A percentile compares a stretch with the other conserved stretches of the same genome.
Evolutionary conservation across 2,797 vertebrate species (phyloP).

Genomic region (Sternarchorhynchus goeldii): DNA sequence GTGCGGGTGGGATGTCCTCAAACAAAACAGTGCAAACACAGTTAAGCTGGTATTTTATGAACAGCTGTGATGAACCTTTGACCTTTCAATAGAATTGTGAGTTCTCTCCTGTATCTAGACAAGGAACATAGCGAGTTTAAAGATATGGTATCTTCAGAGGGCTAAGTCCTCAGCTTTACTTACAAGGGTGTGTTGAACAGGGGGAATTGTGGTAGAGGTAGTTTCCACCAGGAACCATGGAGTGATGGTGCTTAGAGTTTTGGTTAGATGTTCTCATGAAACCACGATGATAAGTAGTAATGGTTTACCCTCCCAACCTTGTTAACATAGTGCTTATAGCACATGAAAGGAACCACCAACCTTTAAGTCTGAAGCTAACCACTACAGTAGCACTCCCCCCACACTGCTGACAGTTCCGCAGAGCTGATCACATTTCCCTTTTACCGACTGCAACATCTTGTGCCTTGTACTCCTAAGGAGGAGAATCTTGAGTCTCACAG

Average conservation of each 20-base stretch:
- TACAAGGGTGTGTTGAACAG: not conserved
- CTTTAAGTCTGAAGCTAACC: constrained; percentile 38
- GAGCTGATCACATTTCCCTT: constrained; percentile 41
- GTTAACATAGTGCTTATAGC: not conserved
- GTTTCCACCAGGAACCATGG: not conserved
- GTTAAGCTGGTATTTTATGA: not conserved
- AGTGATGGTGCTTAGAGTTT: too few relatives aligned
- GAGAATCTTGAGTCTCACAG: constrained; percentile 9
- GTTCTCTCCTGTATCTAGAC: too few relatives aligned
- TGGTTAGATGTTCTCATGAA: too few relatives aligned
- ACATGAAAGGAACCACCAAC: constrained; percentile 38
- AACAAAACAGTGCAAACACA: constrained; percentile 57
- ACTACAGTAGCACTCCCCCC: constrained; percentile 20
- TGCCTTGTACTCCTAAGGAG: constrained; percentile 7
- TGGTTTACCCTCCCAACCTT: not conserved
- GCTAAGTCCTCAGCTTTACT: not conserved
- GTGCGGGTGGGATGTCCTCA: constrained; percentile 66
- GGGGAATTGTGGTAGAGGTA: not conserved
- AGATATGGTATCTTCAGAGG: constrained; percentile 9
- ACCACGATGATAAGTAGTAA: too few relatives aligned
- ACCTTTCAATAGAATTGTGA: not conserved
- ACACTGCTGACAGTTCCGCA: constrained; percentile 45
- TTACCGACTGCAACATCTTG: constrained; percentile 13
- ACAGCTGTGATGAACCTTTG: not conserved
- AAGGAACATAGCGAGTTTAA: not conserved